phyloP scores from a whole-genome alignment of 2,113 vertebrate species.

The Sinocyclocheilus anshuiensis region DNA sequence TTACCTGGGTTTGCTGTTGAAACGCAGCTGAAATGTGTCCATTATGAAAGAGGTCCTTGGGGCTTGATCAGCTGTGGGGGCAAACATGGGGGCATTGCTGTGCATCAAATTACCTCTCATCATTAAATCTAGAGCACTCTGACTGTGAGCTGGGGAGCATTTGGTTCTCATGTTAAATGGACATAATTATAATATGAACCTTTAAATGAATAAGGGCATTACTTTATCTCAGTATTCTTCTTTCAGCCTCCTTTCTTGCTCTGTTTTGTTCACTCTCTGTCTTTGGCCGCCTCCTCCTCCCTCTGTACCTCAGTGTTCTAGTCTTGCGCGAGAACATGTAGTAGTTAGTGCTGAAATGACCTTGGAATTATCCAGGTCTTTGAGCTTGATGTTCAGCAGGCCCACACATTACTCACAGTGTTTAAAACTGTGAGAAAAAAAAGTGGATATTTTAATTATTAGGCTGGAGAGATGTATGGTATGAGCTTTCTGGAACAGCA shows the following conservation, averaged over 20 bases:
- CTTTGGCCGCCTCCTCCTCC: not conserved
- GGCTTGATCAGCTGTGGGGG: not conserved
- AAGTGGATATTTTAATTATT: not conserved
- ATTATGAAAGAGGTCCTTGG: not conserved
- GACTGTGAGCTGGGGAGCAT: not conserved
- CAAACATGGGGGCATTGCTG: not conserved
- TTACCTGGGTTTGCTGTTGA: not conserved
- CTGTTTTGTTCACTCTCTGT: not conserved
- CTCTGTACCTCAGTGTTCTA: constrained; percentile 5
- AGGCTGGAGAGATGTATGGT: constrained; percentile 5
- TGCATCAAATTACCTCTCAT: not conserved
- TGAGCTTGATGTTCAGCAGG: constrained; percentile 14
- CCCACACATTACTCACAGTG: constrained; percentile 11
- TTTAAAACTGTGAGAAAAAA: not conserved
- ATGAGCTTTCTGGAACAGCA: not conserved
- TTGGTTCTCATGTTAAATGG: not conserved
- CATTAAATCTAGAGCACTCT: not conserved
- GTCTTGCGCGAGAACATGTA: not conserved
- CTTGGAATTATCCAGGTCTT: constrained; percentile 9
- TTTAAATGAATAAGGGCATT: not conserved
- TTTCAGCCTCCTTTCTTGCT: not conserved
- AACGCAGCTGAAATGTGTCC: not conserved
- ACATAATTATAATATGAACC: not conserved
- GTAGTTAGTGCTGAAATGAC: constrained; percentile 25
- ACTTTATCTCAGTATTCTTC: not conserved